phyloP scores from a whole-genome alignment of 2,113 vertebrate genomes.

The Lates calcarifer region DNA sequence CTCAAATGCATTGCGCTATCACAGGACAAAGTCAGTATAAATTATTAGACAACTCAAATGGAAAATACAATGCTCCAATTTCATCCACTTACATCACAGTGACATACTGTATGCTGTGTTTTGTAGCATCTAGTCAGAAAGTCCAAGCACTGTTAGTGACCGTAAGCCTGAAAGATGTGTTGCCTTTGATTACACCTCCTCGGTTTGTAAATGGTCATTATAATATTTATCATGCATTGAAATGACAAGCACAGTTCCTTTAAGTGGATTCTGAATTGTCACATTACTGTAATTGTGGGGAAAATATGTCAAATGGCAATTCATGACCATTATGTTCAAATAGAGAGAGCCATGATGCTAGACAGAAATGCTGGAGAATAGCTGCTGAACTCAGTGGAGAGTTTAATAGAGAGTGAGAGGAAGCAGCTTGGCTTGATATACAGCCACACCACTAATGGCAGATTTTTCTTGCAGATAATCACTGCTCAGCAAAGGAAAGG shows the following conservation, averaged over 20 bases:
- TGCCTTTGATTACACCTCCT: constrained; percentile 11
- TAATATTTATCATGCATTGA: constrained; percentile 17
- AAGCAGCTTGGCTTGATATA: constrained; percentile 56
- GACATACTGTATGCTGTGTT: background rate
- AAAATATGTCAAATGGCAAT: constrained; percentile 38
- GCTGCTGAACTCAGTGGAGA: constrained; percentile 41
- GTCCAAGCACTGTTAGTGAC: background rate
- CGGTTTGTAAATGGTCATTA: background rate
- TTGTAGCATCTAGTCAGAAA: background rate
- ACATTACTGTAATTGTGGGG: constrained; percentile 12
- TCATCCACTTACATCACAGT: background rate
- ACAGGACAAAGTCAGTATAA: background rate
- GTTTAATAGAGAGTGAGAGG: constrained; percentile 58
- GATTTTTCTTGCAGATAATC: constrained; percentile 65
- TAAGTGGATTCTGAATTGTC: constrained; percentile 29
- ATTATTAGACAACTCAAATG: background rate
- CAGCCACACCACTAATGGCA: constrained; percentile 42
- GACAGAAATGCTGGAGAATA: constrained; percentile 32
- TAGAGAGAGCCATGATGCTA: constrained; percentile 4
- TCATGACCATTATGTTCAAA: constrained; percentile 20
- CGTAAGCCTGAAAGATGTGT: background rate
- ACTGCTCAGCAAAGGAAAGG: constrained; percentile 40
- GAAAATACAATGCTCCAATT: background rate
- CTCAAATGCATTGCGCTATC: background rate
- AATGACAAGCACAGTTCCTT: constrained; percentile 14